phyloP scores from a whole-genome alignment of 2,797 vertebrate genomes.

The Onychomys torridus region DNA sequence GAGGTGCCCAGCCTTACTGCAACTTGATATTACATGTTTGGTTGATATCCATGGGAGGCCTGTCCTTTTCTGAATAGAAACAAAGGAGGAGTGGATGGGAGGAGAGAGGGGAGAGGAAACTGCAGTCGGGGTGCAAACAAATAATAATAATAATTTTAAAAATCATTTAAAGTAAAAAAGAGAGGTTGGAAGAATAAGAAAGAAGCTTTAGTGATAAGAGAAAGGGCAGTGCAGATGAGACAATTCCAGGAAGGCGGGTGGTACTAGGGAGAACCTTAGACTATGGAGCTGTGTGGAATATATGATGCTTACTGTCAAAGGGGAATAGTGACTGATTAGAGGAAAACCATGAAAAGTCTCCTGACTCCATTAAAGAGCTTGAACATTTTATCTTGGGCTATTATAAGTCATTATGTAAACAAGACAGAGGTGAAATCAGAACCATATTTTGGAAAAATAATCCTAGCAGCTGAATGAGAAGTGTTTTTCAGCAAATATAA shows the following conservation, averaged over 20 bases:
- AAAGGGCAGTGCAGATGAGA: neutral
- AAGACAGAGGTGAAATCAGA: neutral
- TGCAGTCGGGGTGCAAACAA: too few relatives aligned
- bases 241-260: neutral
- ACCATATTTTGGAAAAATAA: conserved; percentile 10
- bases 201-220: neutral
- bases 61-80: neutral
- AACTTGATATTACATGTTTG: neutral
- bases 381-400: neutral
- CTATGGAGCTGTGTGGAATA: neutral
- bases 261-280: neutral
- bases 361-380: neutral
- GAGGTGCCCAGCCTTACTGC: neutral
- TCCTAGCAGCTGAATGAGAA: neutral
- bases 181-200: neutral
- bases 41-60: neutral
- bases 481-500: neutral
- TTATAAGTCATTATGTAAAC: neutral
- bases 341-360: neutral
- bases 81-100: neutral
- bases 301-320: neutral
- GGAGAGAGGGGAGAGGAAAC: neutral
- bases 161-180: neutral
- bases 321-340: neutral
- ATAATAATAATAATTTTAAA: neutral